These are phyloP conservation scores for Danionella dracula DNA, from an alignment of 2,797 vertebrate species.

Conservation along the genomic window DNA sequence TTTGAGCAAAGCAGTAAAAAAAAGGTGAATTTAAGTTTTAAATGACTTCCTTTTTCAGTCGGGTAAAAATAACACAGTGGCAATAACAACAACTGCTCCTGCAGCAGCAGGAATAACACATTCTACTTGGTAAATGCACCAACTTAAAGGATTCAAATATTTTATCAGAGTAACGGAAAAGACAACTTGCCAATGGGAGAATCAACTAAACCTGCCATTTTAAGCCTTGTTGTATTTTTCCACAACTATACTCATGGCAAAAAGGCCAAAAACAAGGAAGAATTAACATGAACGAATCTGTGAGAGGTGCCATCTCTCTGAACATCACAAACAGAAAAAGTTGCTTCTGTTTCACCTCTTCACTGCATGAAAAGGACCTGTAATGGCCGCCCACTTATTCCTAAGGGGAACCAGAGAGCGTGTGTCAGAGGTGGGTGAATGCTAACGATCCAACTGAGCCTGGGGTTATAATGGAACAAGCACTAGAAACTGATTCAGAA, in stretches of 20 bases:
- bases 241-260: background rate
- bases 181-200: too few species aligned
- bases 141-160: too few species aligned
- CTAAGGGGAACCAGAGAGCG: slow-evolving; percentile 21
- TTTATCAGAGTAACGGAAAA: too few species aligned
- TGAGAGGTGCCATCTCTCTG: background rate
- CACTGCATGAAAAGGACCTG: background rate
- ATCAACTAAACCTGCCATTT: too few species aligned
- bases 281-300: slow-evolving; percentile 3
- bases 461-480: slow-evolving; percentile 14
- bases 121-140: background rate
- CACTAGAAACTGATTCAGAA: background rate
- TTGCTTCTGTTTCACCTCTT: slow-evolving; percentile 22
- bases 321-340: background rate
- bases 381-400: slow-evolving; percentile 20
- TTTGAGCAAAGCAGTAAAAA: background rate
- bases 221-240: slow-evolving; percentile 3
- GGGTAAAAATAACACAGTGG: background rate
- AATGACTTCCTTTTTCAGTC: background rate
- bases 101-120: background rate
- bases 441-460: slow-evolving; percentile 37
- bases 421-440: slow-evolving; percentile 35
- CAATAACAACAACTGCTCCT: too few species aligned
- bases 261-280: background rate
- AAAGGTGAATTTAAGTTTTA: background rate